These are phyloP conservation scores for Penaeus monodon DNA, from an alignment of 2,888 invertebrate genomes.

Conservation along the genomic window DNA sequence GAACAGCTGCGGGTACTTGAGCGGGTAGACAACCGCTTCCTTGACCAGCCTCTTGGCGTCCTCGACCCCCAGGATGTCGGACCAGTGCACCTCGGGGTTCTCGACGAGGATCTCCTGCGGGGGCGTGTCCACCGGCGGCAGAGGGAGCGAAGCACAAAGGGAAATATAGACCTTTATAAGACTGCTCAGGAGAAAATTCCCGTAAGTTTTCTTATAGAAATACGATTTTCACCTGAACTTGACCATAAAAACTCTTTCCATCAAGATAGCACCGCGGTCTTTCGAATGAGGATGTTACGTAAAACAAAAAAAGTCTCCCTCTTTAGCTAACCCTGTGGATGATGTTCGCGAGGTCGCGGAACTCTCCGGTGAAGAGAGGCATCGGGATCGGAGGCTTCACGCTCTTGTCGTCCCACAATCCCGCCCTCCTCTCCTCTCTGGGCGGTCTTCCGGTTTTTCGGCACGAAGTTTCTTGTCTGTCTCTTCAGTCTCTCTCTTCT, in stretches of 20 bases:
- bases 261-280: background rate
- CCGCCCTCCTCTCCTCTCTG: slow-evolving; percentile 53
- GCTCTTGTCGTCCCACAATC: slow-evolving; percentile 58
- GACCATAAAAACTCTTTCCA: too few species aligned
- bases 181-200: too few species aligned
- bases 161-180: too few species aligned
- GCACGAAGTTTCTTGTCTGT: too few species aligned
- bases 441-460: too few species aligned
- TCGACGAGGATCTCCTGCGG: slow-evolving; percentile 77
- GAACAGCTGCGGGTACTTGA: slow-evolving; percentile 72
- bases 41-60: slow-evolving; percentile 82
- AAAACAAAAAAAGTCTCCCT: background rate
- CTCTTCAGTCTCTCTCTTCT: too few species aligned
- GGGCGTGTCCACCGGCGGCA: slow-evolving; percentile 3
- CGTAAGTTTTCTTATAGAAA: too few species aligned
- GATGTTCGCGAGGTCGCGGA: slow-evolving; percentile 77
- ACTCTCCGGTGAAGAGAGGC: slow-evolving; percentile 72
- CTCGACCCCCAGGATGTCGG: slow-evolving; percentile 83
- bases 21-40: slow-evolving; percentile 86
- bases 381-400: slow-evolving; percentile 44
- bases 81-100: slow-evolving; percentile 81
- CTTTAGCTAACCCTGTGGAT: slow-evolving; percentile 75
- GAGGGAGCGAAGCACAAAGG: too few species aligned
- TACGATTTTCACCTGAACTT: too few species aligned
- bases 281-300: too few species aligned